Evolutionary conservation across 2,797 vertebrate genomes (phyloP), one percentile per base, ranked within the genome.

Genomic region (Nyctalus aviator): DNA sequence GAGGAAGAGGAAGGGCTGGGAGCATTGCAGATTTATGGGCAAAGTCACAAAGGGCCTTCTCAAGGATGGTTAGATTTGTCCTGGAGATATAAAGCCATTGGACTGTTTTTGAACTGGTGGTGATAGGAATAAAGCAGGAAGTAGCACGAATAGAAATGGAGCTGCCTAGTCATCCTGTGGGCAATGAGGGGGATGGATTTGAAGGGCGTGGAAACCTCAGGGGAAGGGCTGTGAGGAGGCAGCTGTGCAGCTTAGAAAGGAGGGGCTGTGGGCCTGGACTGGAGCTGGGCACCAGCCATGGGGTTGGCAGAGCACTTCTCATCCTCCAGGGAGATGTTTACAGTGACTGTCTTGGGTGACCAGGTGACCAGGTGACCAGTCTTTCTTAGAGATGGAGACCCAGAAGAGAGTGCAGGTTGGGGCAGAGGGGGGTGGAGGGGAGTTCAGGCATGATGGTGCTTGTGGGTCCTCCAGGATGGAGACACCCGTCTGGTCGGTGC

Each of bases 221-320:
- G 44, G n/a, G 46, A 82, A 69, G 68, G 25, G 41, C 12, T 25
- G 48, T 11, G 44, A 68, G 82, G 73, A 30, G 62, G 71, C 0
- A 2, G 55, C 37, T 68, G 21, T 37, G 37, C 12, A 59, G 35
- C 35, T 86, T 41, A n/a, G 35, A 44, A 21, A 17, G 68, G 53
- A 20, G 46, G 15, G 13, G 18, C 11, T 0, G 4, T 6, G 8
- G 92, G 44, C 50, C 62, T 4, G 57, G 46, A 30, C 32, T 10
- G 41, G 30, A 66, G 50, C 5, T 4, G 71, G 10, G 18, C 14
- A 3, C 57, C 0, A 20, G 91, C 1, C 0, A 0, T 64, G 25
- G 84, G 18, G 18, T 35, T 69, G 62, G 27, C 1, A 0, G 48
- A 27, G 79, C 14, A 20, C 68, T 46, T 75, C 20, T 50, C 6